Evolutionary conservation across 2,797 vertebrate species (phyloP).

Genomic region (Sternotherus odoratus): DNA sequence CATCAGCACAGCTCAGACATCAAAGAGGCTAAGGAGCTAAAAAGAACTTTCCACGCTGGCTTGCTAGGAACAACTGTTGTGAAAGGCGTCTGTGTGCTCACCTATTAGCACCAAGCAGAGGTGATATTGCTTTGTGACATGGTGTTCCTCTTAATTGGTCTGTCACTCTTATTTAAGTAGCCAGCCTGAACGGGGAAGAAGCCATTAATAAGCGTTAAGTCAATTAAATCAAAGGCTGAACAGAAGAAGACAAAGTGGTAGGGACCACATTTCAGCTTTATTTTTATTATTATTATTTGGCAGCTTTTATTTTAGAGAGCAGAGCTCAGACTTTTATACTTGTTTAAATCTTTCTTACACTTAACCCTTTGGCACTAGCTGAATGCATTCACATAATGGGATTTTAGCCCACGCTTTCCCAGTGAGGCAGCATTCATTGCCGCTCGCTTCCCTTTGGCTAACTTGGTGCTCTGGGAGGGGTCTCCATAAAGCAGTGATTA

Average conservation of each 20-base stretch:
- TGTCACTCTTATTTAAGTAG: not conserved
- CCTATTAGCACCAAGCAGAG: not conserved
- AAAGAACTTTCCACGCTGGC: not conserved
- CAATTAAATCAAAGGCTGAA: not conserved
- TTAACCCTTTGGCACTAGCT: not conserved
- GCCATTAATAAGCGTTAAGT: not conserved
- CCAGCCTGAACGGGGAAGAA: not conserved
- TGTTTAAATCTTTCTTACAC: not conserved
- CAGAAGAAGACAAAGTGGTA: not conserved
- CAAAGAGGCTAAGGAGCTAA: not conserved
- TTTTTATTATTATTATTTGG: not conserved
- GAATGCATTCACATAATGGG: not conserved
- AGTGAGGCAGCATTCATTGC: not conserved
- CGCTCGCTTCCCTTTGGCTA: not conserved
- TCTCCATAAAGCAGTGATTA: slow-evolving; percentile 38
- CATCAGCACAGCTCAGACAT: not conserved
- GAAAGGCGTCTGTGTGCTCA: not conserved
- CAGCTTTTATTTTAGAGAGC: not conserved
- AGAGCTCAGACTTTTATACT: not conserved
- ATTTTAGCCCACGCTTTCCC: not conserved
- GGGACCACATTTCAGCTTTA: not conserved
- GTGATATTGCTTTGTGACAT: not conserved
- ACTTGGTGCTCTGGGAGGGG: not conserved
- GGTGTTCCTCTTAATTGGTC: not conserved
- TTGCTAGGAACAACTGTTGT: not conserved